A percentile compares a stretch with the other conserved stretches of the same genome.
Evolutionary conservation across 1,140 invertebrate species (phyloP).

Genomic region (Elymnias hypermnestra): DNA sequence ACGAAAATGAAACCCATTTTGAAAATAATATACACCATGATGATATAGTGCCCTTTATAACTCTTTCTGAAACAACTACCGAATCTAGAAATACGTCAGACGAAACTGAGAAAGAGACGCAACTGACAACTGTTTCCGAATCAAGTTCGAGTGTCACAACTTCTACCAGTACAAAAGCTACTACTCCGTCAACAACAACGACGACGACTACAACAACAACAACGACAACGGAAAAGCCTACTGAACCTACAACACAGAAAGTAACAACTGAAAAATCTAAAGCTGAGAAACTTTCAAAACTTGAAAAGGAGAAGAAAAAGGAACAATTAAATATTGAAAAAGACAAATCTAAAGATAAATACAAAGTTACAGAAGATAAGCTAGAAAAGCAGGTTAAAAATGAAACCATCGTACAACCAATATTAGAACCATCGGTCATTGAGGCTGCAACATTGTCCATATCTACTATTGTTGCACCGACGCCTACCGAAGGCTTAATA

Average conservation of each 20-base stretch:
- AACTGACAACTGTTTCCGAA: conserved; percentile 26
- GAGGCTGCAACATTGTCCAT: conserved; percentile 41
- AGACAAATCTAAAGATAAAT: conserved; percentile 50
- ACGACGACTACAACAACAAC: conserved; percentile 34
- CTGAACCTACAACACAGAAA: conserved; percentile 29
- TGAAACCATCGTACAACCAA: conserved; percentile 23
- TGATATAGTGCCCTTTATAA: conserved; percentile 18
- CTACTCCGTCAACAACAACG: conserved; percentile 27
- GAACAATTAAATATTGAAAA: conserved; percentile 36
- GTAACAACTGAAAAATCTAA: conserved; percentile 39
- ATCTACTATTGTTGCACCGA: conserved; percentile 37
- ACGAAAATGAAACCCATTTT: conserved; percentile 54
- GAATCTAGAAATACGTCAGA: conserved; percentile 34
- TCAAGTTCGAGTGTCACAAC: conserved; percentile 29
- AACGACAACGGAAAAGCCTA: conserved; percentile 34
- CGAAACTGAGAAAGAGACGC: conserved; percentile 30
- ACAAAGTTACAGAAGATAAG: conserved; percentile 32
- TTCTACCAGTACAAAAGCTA: conserved; percentile 24
- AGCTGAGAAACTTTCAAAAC: conserved; percentile 46
- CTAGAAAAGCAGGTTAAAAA: conserved; percentile 26
- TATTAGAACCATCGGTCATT: conserved; percentile 50
- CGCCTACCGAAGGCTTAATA: conserved; percentile 59
- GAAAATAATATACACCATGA: conserved; percentile 53
- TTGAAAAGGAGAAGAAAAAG: conserved; percentile 58
- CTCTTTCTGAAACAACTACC: conserved; percentile 21